Conservation (phyloP, 2,797 vertebrate species). For the Crocidura indochinensis region DNA sequence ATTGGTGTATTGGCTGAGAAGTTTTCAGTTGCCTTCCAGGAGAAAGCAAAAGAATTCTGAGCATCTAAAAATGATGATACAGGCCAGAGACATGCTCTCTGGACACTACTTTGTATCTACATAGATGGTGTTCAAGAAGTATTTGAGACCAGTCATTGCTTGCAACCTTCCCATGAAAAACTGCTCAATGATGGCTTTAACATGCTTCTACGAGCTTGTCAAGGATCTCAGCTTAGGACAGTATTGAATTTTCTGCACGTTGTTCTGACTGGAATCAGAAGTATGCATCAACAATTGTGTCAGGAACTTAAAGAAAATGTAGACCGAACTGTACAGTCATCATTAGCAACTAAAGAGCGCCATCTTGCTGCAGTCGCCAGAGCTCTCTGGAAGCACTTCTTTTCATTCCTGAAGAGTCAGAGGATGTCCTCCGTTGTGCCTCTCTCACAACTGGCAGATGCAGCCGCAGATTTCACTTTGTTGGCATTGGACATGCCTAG, state of each 20-base stretch:
- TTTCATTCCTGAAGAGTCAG: constrained; percentile 95
- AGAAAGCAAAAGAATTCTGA: constrained; percentile 96
- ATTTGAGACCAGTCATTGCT: constrained; percentile 94
- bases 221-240: constrained; percentile 93
- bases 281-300: too few species aligned
- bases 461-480: too few species aligned
- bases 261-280: constrained; percentile 94
- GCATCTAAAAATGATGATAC: constrained; percentile 94
- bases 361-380: too few species aligned
- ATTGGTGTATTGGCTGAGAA: constrained; percentile 93
- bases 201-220: constrained; percentile 96
- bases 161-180: constrained; percentile 96
- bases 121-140: constrained; percentile 97
- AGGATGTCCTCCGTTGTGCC: constrained; percentile 94
- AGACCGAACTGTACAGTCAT: too few species aligned
- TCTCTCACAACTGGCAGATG: constrained; percentile 94
- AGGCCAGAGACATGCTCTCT: constrained; percentile 93
- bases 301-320: too few species aligned
- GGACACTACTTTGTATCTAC: constrained; percentile 96
- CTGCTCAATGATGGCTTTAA: constrained; percentile 96
- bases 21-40: constrained; percentile 93
- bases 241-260: constrained; percentile 95
- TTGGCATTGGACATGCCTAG: too few species aligned
- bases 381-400: constrained; percentile 97
- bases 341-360: too few species aligned